phyloP scores from a whole-genome alignment of 2,797 vertebrate genomes.

The Cottoperca gobio region DNA sequence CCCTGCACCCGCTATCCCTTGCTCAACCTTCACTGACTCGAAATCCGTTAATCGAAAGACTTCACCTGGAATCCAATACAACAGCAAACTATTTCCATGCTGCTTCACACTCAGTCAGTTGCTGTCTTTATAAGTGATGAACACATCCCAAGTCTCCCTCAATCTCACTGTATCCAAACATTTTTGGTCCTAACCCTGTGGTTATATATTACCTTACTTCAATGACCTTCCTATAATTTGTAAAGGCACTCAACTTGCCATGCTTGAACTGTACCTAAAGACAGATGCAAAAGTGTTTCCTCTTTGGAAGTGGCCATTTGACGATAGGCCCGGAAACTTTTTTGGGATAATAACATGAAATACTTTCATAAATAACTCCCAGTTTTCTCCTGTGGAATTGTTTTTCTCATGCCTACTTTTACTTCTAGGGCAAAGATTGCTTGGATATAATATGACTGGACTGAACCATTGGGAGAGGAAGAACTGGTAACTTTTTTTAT shows the following conservation, averaged over 20 bases:
- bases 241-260: conserved; percentile 72
- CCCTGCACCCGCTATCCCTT: conserved; percentile 60
- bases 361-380: conserved; percentile 60
- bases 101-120: conserved; percentile 69
- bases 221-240: conserved; percentile 71
- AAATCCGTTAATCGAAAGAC: conserved; percentile 65
- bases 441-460: conserved; percentile 61
- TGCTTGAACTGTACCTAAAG: conserved; percentile 77
- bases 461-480: conserved; percentile 67
- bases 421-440: conserved; percentile 63
- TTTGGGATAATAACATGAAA: conserved; percentile 71
- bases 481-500: conserved; percentile 59
- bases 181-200: conserved; percentile 79
- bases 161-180: conserved; percentile 54
- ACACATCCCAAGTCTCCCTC: conserved; percentile 53
- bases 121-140: conserved; percentile 66
- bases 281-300: conserved; percentile 78
- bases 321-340: conserved; percentile 66
- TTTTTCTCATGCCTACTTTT: conserved; percentile 67
- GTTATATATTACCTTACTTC: conserved; percentile 74
- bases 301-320: conserved; percentile 63
- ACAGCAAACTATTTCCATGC: conserved; percentile 77
- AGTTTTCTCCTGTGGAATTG: conserved; percentile 76
- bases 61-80: conserved; percentile 73
- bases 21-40: conserved; percentile 68